Percentiles rank a stretch among this genome's conserved stretches.
Conservation (phyloP, 1,140 invertebrate species). For the Drosophila lowei region DNA sequence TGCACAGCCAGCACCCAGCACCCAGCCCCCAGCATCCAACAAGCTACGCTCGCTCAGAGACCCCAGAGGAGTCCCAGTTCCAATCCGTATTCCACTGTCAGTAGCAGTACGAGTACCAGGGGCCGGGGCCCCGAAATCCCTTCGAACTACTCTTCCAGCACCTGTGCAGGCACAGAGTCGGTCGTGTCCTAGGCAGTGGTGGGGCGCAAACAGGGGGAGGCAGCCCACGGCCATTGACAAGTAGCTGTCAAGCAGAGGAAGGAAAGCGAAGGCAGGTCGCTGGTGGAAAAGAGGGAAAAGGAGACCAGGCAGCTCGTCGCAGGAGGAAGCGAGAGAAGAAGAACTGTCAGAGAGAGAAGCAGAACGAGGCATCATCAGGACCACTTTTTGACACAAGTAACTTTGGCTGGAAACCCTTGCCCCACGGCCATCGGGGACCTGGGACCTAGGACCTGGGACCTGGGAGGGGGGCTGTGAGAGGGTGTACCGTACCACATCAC, state of each 20-base stretch:
- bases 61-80: constrained; percentile 24
- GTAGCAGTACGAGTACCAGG: constrained; percentile 1
- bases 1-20: not conserved
- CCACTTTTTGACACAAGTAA: constrained; percentile 67
- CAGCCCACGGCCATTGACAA: constrained; percentile 71
- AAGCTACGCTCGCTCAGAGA: not conserved
- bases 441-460: not conserved
- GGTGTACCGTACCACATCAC: constrained; percentile 28
- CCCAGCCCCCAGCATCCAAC: not conserved
- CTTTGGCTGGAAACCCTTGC: constrained; percentile 40
- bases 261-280: constrained; percentile 11
- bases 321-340: constrained; percentile 21
- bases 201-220: not conserved
- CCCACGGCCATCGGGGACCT: constrained; percentile 14
- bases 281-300: constrained; percentile 10
- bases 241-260: constrained; percentile 69
- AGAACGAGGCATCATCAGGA: constrained; percentile 44
- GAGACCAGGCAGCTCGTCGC: not conserved
- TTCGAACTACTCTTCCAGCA: constrained; percentile 27
- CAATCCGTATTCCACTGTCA: constrained; percentile 38
- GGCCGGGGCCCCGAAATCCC: not conserved
- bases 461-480: not conserved
- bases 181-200: not conserved
- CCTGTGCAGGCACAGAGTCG: constrained; percentile 18
- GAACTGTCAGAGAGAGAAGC: not conserved